Evolutionary conservation across 2,888 invertebrate species (phyloP).

Genomic region (Poecilobothrus nobilitatus): DNA sequence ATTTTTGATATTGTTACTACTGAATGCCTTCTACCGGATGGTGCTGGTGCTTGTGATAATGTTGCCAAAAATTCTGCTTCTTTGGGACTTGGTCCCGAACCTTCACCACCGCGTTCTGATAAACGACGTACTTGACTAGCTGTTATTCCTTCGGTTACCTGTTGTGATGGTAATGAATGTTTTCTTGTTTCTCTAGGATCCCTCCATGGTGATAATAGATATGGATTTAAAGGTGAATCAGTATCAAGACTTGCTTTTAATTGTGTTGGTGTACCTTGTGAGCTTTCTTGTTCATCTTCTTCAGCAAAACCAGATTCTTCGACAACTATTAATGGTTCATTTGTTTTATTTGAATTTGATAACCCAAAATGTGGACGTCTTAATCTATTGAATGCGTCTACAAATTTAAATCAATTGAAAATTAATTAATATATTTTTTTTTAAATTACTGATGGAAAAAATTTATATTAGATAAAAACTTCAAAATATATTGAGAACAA

Average conservation of each 20-base stretch:
- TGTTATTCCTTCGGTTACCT: slow-evolving; percentile 76
- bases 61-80: slow-evolving; percentile 79
- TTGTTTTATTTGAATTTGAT: slow-evolving; percentile 46
- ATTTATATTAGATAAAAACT: too few relatives aligned
- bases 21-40: slow-evolving; percentile 73
- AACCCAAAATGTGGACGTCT: slow-evolving; percentile 59
- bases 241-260: slow-evolving; percentile 59
- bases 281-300: slow-evolving; percentile 50
- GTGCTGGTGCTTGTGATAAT: slow-evolving; percentile 61
- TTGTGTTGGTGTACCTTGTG: slow-evolving; percentile 46
- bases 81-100: slow-evolving; percentile 64
- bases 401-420: too few relatives aligned
- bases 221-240: slow-evolving; percentile 72
- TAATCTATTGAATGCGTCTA: slow-evolving; percentile 43
- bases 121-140: slow-evolving; percentile 77
- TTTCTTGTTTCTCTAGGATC: slow-evolving; percentile 66
- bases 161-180: slow-evolving; percentile 74
- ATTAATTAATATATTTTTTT: too few relatives aligned
- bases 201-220: slow-evolving; percentile 72
- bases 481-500: too few relatives aligned
- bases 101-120: slow-evolving; percentile 69
- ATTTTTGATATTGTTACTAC: slow-evolving; percentile 80
- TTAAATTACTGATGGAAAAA: too few relatives aligned
- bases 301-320: slow-evolving; percentile 65
- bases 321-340: slow-evolving; percentile 73